Evolutionary conservation across 2,113 vertebrate genomes (phyloP).

Genomic region (Narcine bancroftii): DNA sequence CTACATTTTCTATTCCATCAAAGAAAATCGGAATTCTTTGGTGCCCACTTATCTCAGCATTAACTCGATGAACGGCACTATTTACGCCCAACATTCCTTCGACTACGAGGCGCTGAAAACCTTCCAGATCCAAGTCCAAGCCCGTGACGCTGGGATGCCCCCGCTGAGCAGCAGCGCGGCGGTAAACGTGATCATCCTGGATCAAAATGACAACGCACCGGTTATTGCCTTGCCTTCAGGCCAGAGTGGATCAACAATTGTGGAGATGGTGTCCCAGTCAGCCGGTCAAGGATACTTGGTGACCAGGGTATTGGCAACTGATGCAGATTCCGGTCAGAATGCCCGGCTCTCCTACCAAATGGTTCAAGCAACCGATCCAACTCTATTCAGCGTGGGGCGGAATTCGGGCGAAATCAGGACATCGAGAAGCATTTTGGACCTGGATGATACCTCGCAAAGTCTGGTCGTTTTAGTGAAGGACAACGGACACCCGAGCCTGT

Average conservation of each 20-base stretch:
- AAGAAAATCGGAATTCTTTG: conserved; percentile 39
- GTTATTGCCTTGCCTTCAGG: conserved; percentile 42
- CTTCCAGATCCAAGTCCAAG: conserved; percentile 42
- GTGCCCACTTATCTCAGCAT: conserved; percentile 46
- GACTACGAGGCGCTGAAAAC: conserved; percentile 52
- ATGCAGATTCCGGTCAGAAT: conserved; percentile 44
- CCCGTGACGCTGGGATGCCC: conserved; percentile 44
- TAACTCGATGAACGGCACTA: conserved; percentile 47
- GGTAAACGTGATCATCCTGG: conserved; percentile 47
- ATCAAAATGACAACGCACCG: conserved; percentile 48
- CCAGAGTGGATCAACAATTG: conserved; percentile 42
- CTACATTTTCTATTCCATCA: conserved; percentile 43
- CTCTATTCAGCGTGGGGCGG: conserved; percentile 43
- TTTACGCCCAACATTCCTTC: conserved; percentile 48
- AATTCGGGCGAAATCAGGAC: conserved; percentile 47
- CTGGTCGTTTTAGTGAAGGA: conserved; percentile 46
- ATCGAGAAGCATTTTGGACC: conserved; percentile 42
- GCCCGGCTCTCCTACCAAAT: conserved; percentile 43
- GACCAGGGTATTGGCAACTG: conserved; percentile 42
- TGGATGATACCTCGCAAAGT: conserved; percentile 43
- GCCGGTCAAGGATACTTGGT: conserved; percentile 51
- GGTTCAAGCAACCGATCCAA: conserved; percentile 43
- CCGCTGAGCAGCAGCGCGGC: conserved; percentile 44
- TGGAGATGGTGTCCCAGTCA: conserved; percentile 54
- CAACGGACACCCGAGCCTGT: conserved; percentile 46